Percentiles rank a stretch among this genome's conserved stretches.
phyloP scores from a whole-genome alignment of 2,113 vertebrate species.

The Pterophyllum scalare region DNA sequence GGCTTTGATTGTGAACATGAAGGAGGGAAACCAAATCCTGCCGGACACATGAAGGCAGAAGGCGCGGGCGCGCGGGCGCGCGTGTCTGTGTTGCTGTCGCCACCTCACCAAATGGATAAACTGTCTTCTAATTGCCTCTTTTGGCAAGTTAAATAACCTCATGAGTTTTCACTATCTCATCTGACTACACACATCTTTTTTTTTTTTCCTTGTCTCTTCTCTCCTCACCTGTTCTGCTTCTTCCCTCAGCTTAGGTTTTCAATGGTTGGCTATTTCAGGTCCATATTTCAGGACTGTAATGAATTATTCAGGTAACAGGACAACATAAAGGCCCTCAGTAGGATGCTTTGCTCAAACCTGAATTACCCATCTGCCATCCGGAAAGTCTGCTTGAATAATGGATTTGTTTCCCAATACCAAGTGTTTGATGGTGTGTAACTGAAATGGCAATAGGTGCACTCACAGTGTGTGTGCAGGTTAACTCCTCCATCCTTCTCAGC shows the following conservation, averaged over 20 bases:
- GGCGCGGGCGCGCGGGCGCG: not conserved
- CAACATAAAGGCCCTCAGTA: slow-evolving; percentile 58
- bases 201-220: not conserved
- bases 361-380: slow-evolving; percentile 11
- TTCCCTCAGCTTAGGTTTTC: slow-evolving; percentile 26
- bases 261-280: slow-evolving; percentile 49
- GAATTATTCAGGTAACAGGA: slow-evolving; percentile 73
- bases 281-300: slow-evolving; percentile 54
- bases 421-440: slow-evolving; percentile 19
- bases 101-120: slow-evolving; percentile 36
- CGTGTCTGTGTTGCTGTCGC: not conserved
- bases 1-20: slow-evolving; percentile 65
- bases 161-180: slow-evolving; percentile 41
- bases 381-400: slow-evolving; percentile 52
- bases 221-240: not conserved
- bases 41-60: slow-evolving; percentile 17
- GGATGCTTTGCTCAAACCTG: slow-evolving; percentile 34
- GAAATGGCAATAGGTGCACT: not conserved
- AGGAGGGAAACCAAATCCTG: slow-evolving; percentile 36
- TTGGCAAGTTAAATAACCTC: slow-evolving; percentile 49
- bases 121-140: slow-evolving; percentile 52
- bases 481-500: not conserved
- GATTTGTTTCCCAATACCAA: slow-evolving; percentile 27
- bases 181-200: not conserved
- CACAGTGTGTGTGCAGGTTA: not conserved